These are phyloP conservation scores for Gastracanthus pulcherrimus DNA, from an alignment of 2,888 invertebrate species.

Conservation along the genomic window DNA sequence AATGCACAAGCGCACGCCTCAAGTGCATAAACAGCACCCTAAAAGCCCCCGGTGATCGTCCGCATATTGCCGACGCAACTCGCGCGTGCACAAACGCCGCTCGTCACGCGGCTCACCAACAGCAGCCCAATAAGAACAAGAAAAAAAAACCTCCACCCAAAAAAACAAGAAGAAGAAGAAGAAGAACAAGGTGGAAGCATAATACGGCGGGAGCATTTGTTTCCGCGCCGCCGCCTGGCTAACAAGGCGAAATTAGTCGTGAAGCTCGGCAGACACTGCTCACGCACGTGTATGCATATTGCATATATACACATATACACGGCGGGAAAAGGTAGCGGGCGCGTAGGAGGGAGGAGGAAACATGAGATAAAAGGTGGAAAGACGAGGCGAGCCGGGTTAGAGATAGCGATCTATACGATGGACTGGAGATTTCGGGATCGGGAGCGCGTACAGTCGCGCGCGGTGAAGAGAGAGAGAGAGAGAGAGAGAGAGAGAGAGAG, in stretches of 20 bases:
- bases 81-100: neutral
- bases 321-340: neutral
- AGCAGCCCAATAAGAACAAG: neutral
- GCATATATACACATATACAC: neutral
- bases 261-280: slow-evolving; percentile 58
- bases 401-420: slow-evolving; percentile 51
- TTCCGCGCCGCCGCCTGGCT: slow-evolving; percentile 60
- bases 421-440: slow-evolving; percentile 38
- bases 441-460: neutral
- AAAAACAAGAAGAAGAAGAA: neutral
- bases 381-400: slow-evolving; percentile 35
- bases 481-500: neutral
- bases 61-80: too few relatives aligned
- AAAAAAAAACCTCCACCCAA: too few relatives aligned
- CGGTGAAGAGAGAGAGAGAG: neutral
- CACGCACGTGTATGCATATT: neutral
- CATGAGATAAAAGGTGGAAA: slow-evolving; percentile 56
- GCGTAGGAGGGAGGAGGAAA: slow-evolving; percentile 34
- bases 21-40: too few relatives aligned
- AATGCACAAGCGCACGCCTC: too few relatives aligned
- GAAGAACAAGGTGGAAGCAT: slow-evolving; percentile 8
- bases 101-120: too few relatives aligned
- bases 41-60: too few relatives aligned
- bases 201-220: slow-evolving; percentile 31
- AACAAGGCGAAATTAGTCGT: slow-evolving; percentile 72